These are phyloP conservation scores for Apis laboriosa DNA, from an alignment of 1,140 invertebrate species.

Conservation along the genomic window DNA sequence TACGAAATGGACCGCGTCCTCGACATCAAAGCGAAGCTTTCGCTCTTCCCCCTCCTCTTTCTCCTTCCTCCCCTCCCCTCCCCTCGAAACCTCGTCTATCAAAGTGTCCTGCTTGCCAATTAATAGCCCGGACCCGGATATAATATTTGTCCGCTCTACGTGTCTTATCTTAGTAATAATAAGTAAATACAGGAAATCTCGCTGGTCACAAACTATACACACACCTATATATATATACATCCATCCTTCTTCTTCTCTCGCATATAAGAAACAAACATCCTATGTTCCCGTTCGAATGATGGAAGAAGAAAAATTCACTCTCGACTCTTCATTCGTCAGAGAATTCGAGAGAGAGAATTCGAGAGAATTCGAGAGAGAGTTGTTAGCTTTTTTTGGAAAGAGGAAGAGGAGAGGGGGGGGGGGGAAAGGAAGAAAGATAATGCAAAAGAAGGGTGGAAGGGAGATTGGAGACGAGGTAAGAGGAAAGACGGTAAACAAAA, in stretches of 20 bases:
- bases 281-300: too few species aligned
- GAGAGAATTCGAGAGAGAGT: too few species aligned
- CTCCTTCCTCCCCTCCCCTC: constrained; percentile 46
- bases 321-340: too few species aligned
- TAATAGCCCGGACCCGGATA: constrained; percentile 72
- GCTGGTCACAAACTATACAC: not conserved
- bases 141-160: constrained; percentile 67
- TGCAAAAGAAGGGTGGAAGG: constrained; percentile 65
- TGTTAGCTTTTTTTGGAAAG: too few species aligned
- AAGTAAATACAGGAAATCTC: constrained; percentile 69
- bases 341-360: too few species aligned
- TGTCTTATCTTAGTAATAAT: constrained; percentile 76
- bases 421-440: constrained; percentile 56
- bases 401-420: too few species aligned
- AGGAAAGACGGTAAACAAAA: constrained; percentile 80
- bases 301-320: too few species aligned
- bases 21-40: constrained; percentile 72
- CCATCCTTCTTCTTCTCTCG: too few species aligned
- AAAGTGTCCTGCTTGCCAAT: constrained; percentile 75
- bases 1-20: constrained; percentile 73
- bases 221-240: too few species aligned
- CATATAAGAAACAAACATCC: too few species aligned
- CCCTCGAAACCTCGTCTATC: constrained; percentile 59
- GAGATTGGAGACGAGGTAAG: constrained; percentile 63
- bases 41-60: constrained; percentile 31